Evolutionary conservation across 2,113 vertebrate genomes (phyloP).

Genomic region (Caloenas nicobarica): DNA sequence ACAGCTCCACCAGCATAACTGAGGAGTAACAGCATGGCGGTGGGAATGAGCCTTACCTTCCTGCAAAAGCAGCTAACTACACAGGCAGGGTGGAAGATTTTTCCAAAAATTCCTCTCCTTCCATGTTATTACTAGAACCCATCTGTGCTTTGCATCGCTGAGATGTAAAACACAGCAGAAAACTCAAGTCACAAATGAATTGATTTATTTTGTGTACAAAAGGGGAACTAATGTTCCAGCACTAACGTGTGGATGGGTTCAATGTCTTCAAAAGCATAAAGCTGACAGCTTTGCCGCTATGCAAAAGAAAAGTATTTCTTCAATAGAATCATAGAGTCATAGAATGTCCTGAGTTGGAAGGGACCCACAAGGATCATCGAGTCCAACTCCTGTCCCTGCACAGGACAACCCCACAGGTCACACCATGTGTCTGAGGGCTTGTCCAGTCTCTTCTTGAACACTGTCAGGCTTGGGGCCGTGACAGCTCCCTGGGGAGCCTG

Average conservation of each 20-base stretch:
- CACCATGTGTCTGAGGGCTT: too few species aligned
- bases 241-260: rapidly evolving
- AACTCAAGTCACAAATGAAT: not conserved
- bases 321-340: rapidly evolving
- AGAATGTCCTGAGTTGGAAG: too few species aligned
- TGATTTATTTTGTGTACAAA: not conserved
- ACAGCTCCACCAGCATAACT: rapidly evolving
- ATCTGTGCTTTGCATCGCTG: not conserved
- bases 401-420: too few species aligned
- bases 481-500: too few species aligned
- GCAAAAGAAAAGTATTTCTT: rapidly evolving
- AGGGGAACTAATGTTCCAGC: not conserved
- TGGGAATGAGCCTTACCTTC: not conserved
- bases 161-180: not conserved
- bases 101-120: not conserved
- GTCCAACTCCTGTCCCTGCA: too few species aligned
- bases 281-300: not conserved
- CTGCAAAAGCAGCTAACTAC: not conserved
- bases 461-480: too few species aligned
- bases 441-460: too few species aligned
- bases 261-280: rapidly evolving
- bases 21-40: not conserved
- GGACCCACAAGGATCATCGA: too few species aligned
- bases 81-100: too few species aligned
- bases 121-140: not conserved